Evolutionary conservation across 2,888 invertebrate species (phyloP).

Genomic region (Craniophora ligustri): DNA sequence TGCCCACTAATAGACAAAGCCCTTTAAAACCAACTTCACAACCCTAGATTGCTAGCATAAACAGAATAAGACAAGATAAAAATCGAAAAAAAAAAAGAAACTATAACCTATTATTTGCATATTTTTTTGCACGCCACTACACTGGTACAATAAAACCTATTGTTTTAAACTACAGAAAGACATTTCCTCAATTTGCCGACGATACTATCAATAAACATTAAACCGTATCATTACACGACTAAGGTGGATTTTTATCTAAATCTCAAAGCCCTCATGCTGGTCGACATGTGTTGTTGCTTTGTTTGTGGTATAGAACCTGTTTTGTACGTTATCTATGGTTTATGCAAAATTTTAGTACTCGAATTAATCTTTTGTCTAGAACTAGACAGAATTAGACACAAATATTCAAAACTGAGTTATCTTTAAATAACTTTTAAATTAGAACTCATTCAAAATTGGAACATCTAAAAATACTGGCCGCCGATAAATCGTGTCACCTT

Average conservation of each 20-base stretch:
- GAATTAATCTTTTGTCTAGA: background rate
- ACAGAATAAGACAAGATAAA: too few relatives aligned
- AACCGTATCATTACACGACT: background rate
- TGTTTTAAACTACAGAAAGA: conserved; percentile 39
- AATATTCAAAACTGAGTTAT: too few relatives aligned
- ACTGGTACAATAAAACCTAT: conserved; percentile 29
- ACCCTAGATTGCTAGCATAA: too few relatives aligned
- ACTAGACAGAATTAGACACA: too few relatives aligned
- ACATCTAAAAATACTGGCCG: conserved; percentile 47
- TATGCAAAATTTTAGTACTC: conserved; percentile 16
- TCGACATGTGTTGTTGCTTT: conserved; percentile 47
- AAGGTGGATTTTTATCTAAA: conserved; percentile 22
- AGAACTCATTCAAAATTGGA: conserved; percentile 53
- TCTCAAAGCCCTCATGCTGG: conserved; percentile 41
- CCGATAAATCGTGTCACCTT: conserved; percentile 56
- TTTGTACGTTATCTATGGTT: conserved; percentile 17
- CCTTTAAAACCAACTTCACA: too few relatives aligned
- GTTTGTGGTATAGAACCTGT: conserved; percentile 40
- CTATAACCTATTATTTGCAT: background rate
- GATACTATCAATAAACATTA: conserved; percentile 8
- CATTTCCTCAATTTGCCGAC: conserved; percentile 46
- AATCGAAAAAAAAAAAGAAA: too few relatives aligned
- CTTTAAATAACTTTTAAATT: conserved; percentile 42
- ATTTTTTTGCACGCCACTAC: conserved; percentile 36
- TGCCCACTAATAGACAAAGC: too few relatives aligned